Evolutionary conservation across 2,797 vertebrate species (phyloP).

Genomic region (Phoebastria nigripes): DNA sequence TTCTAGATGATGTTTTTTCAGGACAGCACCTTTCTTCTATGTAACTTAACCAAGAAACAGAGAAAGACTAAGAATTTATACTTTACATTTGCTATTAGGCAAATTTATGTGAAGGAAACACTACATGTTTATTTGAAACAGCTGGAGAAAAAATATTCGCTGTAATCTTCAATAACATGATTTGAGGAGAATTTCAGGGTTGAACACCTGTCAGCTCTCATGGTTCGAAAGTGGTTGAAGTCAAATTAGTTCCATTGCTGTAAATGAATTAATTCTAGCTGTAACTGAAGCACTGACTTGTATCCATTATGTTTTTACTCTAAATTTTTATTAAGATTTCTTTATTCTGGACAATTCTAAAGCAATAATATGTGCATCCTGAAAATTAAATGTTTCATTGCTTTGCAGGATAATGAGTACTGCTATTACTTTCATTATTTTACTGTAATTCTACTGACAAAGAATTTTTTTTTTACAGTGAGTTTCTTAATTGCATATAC

Average conservation of each 20-base stretch:
- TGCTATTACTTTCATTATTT: background rate
- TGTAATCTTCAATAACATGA: background rate
- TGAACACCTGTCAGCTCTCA: background rate
- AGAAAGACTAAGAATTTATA: background rate
- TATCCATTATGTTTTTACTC: background rate
- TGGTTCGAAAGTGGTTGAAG: background rate
- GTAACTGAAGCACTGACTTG: background rate
- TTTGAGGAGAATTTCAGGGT: background rate
- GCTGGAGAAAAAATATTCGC: background rate
- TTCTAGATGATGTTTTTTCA: background rate
- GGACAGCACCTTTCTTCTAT: background rate
- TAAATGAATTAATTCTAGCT: background rate
- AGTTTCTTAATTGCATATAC: background rate
- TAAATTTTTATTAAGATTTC: background rate
- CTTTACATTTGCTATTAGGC: background rate
- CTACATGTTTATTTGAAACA: background rate
- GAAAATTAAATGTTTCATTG: background rate
- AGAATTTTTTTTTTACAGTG: background rate
- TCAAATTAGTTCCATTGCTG: background rate
- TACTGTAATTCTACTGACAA: background rate
- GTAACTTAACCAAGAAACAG: background rate
- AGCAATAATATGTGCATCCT: background rate
- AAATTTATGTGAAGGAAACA: background rate
- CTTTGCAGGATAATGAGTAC: background rate
- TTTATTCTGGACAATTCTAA: background rate